phyloP scores from a whole-genome alignment of 1,140 invertebrate species.

The Leptopilina clavipes region DNA sequence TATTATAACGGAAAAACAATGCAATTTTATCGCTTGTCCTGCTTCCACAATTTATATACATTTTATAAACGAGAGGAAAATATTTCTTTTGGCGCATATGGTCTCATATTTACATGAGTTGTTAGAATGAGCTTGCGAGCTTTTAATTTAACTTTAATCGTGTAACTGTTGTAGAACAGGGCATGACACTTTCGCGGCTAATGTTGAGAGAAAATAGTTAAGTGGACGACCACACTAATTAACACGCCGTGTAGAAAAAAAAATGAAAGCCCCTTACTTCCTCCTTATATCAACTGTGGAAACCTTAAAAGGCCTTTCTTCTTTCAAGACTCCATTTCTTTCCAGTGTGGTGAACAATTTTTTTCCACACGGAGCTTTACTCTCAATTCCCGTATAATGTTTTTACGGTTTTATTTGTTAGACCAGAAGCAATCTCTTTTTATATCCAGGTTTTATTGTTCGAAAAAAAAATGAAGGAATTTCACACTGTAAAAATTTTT shows the following conservation, averaged over 20 bases:
- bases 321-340: conserved; percentile 5
- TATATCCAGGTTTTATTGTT: too few relatives aligned
- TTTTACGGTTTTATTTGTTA: too few relatives aligned
- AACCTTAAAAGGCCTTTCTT: conserved; percentile 5
- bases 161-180: neutral
- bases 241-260: neutral
- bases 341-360: neutral
- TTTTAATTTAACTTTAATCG: conserved; percentile 31
- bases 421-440: too few relatives aligned
- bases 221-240: neutral
- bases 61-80: too few relatives aligned
- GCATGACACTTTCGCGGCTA: neutral
- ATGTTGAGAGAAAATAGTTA: conserved; percentile 6
- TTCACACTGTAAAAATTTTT: too few relatives aligned
- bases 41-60: conserved; percentile 5
- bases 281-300: conserved; percentile 6
- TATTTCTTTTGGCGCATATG: too few relatives aligned
- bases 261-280: conserved; percentile 11
- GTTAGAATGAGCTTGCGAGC: neutral
- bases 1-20: conserved; percentile 21
- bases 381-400: too few relatives aligned
- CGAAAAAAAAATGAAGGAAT: too few relatives aligned
- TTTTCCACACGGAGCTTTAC: too few relatives aligned
- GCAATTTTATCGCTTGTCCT: conserved; percentile 39
- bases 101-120: too few relatives aligned